Evolutionary conservation across 1,140 invertebrate genomes (phyloP).

Genomic region (Calliopsis andreniformis): DNA sequence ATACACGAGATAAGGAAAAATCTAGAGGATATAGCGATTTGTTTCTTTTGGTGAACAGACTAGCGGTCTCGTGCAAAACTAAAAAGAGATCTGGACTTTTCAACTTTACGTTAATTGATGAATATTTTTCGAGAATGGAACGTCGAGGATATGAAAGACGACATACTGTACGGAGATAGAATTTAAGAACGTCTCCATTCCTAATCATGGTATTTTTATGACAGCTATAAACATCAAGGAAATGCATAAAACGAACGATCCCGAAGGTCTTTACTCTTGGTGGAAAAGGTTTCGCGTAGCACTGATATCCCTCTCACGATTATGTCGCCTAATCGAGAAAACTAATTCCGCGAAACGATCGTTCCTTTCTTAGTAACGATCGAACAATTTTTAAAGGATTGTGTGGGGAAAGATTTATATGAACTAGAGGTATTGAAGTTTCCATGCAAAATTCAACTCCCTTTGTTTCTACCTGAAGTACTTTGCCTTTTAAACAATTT

Average conservation of each 20-base stretch:
- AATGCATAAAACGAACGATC: conserved; percentile 17
- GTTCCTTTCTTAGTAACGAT: neutral
- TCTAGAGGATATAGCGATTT: no score
- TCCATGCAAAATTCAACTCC: no score
- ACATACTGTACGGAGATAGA: conserved; percentile 18
- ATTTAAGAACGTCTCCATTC: conserved; percentile 39
- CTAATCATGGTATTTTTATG: conserved; percentile 41
- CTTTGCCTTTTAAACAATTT: no score
- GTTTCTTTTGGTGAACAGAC: no score
- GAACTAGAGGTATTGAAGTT: no score
- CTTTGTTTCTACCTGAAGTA: no score
- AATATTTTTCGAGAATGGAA: conserved; percentile 21
- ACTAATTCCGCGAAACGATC: conserved; percentile 35
- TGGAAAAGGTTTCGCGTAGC: conserved; percentile 6
- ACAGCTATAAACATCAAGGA: conserved; percentile 27
- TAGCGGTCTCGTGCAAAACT: no score
- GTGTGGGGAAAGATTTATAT: no score
- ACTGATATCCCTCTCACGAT: conserved; percentile 21
- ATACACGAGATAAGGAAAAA: conserved; percentile 19
- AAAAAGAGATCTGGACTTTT: no score
- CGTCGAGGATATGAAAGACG: conserved; percentile 8
- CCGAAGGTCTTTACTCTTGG: conserved; percentile 11
- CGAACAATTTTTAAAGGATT: neutral
- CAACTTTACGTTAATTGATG: no score
- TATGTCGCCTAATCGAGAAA: conserved; percentile 47